Percentiles rank a stretch among this genome's conserved stretches.
phyloP scores from a whole-genome alignment of 2,113 vertebrate genomes.

The Copsychus sechellarum region DNA sequence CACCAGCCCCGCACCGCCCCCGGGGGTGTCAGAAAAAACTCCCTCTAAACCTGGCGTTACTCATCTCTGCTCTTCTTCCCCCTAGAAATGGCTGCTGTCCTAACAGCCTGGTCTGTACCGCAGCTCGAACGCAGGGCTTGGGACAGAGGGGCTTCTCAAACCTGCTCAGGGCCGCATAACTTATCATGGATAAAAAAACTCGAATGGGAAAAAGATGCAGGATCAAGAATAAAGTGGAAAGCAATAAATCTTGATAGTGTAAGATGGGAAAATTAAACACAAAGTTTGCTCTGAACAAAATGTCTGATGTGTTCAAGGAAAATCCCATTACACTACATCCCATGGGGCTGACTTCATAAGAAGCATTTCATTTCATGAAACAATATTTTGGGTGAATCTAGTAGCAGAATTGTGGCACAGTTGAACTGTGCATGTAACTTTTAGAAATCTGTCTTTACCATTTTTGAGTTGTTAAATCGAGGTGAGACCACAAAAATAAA shows the following conservation, averaged over 20 bases:
- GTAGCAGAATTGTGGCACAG: background rate
- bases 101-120: rapidly evolving
- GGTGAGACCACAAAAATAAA: background rate
- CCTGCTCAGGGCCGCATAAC: rapidly evolving
- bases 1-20: background rate
- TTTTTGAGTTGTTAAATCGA: background rate
- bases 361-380: background rate
- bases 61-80: background rate
- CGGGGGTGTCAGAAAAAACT: background rate
- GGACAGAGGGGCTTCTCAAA: rapidly evolving
- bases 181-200: background rate
- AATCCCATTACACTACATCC: background rate
- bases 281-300: background rate
- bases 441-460: background rate
- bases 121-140: rapidly evolving
- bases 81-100: rapidly evolving
- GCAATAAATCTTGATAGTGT: background rate
- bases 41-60: rapidly evolving
- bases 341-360: rapidly evolving
- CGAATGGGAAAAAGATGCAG: too few relatives aligned
- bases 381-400: background rate
- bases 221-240: background rate
- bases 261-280: background rate
- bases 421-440: rapidly evolving
- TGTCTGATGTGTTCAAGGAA: background rate